Evolutionary conservation across 1,140 invertebrate species (phyloP).

Genomic region (Macrobrachium nipponense): DNA sequence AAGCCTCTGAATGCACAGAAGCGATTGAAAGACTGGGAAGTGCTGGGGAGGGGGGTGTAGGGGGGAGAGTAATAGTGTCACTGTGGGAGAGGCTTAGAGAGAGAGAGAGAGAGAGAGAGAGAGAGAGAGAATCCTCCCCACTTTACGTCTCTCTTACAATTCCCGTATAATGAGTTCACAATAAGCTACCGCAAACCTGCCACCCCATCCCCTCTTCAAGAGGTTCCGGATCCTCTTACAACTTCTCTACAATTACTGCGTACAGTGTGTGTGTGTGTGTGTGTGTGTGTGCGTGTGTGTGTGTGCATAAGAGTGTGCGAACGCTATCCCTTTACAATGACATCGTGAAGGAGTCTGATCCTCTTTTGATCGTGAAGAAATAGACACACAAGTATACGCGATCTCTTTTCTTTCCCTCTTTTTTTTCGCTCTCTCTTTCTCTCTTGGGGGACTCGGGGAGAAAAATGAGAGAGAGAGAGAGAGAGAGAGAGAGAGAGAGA

Average conservation of each 20-base stretch:
- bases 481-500: not conserved
- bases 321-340: slow-evolving; percentile 13
- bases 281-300: slow-evolving; percentile 4
- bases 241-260: not conserved
- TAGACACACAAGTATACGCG: not conserved
- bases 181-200: not conserved
- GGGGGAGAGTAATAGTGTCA: not conserved
- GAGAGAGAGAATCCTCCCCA: slow-evolving; percentile 3
- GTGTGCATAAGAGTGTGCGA: not conserved
- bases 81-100: slow-evolving; percentile 11
- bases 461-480: slow-evolving; percentile 19
- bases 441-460: not conserved
- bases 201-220: not conserved
- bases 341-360: too few species aligned
- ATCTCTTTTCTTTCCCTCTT: not conserved
- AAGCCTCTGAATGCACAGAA: too few species aligned
- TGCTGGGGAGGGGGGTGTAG: too few species aligned
- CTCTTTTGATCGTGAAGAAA: slow-evolving; percentile 22
- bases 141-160: slow-evolving; percentile 3
- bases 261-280: slow-evolving; percentile 2
- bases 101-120: slow-evolving; percentile 29
- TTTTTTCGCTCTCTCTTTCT: slow-evolving; percentile 4
- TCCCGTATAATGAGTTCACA: not conserved
- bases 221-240: not conserved
- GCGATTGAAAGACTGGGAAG: too few species aligned